Conservation (phyloP, 2,888 invertebrate species). For the Cryptus viduatorius region DNA sequence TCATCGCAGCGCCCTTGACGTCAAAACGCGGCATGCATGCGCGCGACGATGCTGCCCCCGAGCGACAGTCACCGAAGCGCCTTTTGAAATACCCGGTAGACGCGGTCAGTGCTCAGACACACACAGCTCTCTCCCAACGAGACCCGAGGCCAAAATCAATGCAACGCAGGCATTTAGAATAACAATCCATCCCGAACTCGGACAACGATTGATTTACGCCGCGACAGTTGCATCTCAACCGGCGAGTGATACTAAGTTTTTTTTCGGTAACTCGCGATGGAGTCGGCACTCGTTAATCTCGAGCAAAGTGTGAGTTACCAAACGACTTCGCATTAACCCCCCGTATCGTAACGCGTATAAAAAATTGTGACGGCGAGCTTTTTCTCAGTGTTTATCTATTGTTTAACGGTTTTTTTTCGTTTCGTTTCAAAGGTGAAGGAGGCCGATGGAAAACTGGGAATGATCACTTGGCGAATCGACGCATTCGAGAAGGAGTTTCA, state of each 20-base stretch:
- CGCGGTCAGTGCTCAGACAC: conserved; percentile 39
- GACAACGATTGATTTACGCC: background rate
- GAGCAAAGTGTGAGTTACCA: conserved; percentile 80
- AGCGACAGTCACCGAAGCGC: conserved; percentile 20
- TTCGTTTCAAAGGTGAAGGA: conserved; percentile 88
- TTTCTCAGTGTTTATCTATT: conserved; percentile 1
- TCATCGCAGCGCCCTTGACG: conserved; percentile 64
- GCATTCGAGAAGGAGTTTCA: conserved; percentile 89
- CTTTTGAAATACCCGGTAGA: conserved; percentile 64
- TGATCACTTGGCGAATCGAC: conserved; percentile 91
- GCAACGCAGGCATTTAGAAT: conserved; percentile 22
- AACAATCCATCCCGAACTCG: conserved; percentile 12
- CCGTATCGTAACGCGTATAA: background rate
- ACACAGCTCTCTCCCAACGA: conserved; percentile 28
- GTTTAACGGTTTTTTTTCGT: conserved; percentile 9
- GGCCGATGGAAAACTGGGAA: conserved; percentile 90
- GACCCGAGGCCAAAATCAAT: conserved; percentile 59
- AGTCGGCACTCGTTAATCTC: conserved; percentile 80
- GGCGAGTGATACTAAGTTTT: background rate
- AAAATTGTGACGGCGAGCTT: conserved; percentile 1
- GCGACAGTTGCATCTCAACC: background rate
- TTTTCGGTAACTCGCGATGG: conserved; percentile 72
- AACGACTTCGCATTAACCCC: conserved; percentile 31
- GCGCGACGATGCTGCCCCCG: conserved; percentile 50
- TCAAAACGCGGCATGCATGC: conserved; percentile 27